These are phyloP conservation scores for Poecile montanus DNA, from an alignment of 2,797 vertebrate species.

Conservation along the genomic window DNA sequence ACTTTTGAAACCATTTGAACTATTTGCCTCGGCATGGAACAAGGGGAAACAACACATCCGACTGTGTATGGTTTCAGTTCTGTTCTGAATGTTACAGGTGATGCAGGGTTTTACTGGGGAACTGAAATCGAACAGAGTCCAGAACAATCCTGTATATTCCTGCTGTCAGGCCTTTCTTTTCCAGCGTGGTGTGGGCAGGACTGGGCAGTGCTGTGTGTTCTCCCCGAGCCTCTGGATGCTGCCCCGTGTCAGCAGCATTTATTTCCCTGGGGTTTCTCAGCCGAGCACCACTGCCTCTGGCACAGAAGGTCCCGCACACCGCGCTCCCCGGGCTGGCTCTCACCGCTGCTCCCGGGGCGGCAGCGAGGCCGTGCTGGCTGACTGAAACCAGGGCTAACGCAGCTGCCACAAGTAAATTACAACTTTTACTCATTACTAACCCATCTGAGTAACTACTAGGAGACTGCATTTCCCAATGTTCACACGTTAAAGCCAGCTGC, in stretches of 20 bases:
- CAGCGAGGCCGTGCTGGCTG: accelerated
- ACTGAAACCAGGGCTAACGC: accelerated
- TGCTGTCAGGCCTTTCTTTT: not conserved
- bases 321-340: not conserved
- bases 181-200: accelerated
- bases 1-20: not conserved
- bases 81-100: not conserved
- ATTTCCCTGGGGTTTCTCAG: not conserved
- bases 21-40: not conserved
- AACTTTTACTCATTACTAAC: not conserved
- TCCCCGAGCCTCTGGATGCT: not conserved
- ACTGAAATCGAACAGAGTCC: not conserved
- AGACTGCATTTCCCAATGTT: not conserved
- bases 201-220: not conserved
- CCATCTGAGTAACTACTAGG: not conserved
- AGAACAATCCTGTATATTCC: not conserved
- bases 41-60: not conserved
- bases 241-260: accelerated
- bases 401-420: not conserved
- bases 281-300: not conserved
- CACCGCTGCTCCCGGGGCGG: accelerated
- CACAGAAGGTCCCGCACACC: not conserved
- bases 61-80: not conserved
- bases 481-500: not conserved
- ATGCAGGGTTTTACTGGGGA: not conserved